phyloP scores from a whole-genome alignment of 2,113 vertebrate species.

The Terrapene triunguis region DNA sequence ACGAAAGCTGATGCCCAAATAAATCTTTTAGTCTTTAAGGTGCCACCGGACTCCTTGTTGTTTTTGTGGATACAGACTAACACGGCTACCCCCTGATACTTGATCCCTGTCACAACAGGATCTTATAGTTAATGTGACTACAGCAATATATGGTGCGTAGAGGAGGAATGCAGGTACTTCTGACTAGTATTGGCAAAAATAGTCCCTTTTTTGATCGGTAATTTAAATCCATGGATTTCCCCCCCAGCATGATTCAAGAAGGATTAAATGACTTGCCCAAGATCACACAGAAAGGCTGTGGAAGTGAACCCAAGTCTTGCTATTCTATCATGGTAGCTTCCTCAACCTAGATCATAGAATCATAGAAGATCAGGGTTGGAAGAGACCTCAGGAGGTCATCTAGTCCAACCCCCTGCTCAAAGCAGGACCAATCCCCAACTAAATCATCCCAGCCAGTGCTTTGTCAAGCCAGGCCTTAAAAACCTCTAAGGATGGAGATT shows the following conservation, averaged over 20 bases:
- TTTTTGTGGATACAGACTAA: too few species aligned
- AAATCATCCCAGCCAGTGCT: too few species aligned
- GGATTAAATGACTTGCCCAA: not conserved
- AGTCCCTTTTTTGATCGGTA: not conserved
- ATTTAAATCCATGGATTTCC: not conserved
- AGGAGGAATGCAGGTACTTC: not conserved
- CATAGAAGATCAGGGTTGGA: too few species aligned
- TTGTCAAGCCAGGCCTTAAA: too few species aligned
- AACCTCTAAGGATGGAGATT: too few species aligned
- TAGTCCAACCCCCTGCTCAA: too few species aligned
- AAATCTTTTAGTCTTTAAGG: too few species aligned
- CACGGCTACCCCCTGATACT: too few species aligned
- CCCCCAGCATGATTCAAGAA: not conserved
- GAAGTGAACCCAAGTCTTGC: not conserved
- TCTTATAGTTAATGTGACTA: not conserved
- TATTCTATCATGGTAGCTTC: not conserved
- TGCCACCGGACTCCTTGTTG: too few species aligned
- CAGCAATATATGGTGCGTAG: fast-evolving
- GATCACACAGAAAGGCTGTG: not conserved
- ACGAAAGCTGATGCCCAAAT: too few species aligned
- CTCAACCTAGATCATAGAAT: not conserved
- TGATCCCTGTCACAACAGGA: not conserved
- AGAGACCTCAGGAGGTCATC: too few species aligned
- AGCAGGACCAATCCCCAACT: too few species aligned
- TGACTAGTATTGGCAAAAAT: not conserved